Conservation (phyloP, 2,888 invertebrate species). For the Drosophila pseudotalamancana region DNA sequence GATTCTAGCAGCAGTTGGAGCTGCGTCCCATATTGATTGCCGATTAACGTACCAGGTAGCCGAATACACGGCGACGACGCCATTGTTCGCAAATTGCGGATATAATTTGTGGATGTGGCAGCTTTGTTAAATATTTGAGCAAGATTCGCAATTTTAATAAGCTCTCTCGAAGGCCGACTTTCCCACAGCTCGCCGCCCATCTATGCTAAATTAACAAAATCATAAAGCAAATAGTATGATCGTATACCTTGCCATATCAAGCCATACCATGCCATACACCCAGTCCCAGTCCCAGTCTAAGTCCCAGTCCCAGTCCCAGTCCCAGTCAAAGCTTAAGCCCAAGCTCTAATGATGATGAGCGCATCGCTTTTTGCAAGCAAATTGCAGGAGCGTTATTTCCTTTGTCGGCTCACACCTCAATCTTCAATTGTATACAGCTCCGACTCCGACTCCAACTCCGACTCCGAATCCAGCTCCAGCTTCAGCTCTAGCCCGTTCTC, state of each 20-base stretch:
- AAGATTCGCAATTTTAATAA: slow-evolving; percentile 70
- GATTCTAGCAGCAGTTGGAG: slow-evolving; percentile 9
- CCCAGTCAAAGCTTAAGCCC: slow-evolving; percentile 14
- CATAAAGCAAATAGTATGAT: slow-evolving; percentile 72
- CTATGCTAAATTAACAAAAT: slow-evolving; percentile 73
- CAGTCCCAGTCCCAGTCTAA: neutral
- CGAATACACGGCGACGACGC: slow-evolving; percentile 42
- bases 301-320: neutral
- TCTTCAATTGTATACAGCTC: slow-evolving; percentile 51
- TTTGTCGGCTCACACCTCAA: slow-evolving; percentile 78
- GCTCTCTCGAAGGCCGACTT: slow-evolving; percentile 51
- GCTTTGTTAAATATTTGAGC: slow-evolving; percentile 56
- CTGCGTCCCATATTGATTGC: slow-evolving; percentile 65
- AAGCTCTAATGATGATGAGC: slow-evolving; percentile 77
- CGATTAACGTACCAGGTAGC: slow-evolving; percentile 69
- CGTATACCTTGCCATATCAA: slow-evolving; percentile 40
- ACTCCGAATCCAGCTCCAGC: neutral
- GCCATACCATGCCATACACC: neutral
- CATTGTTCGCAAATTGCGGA: slow-evolving; percentile 77
- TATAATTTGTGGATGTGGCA: slow-evolving; percentile 61
- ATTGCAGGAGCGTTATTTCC: slow-evolving; percentile 77
- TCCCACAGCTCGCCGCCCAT: slow-evolving; percentile 42
- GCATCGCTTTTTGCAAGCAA: slow-evolving; percentile 79
- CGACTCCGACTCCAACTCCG: slow-evolving; percentile 14
- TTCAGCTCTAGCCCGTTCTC: neutral